Evolutionary conservation across 2,888 invertebrate species (phyloP).

Genomic region (Tachina grossa): DNA sequence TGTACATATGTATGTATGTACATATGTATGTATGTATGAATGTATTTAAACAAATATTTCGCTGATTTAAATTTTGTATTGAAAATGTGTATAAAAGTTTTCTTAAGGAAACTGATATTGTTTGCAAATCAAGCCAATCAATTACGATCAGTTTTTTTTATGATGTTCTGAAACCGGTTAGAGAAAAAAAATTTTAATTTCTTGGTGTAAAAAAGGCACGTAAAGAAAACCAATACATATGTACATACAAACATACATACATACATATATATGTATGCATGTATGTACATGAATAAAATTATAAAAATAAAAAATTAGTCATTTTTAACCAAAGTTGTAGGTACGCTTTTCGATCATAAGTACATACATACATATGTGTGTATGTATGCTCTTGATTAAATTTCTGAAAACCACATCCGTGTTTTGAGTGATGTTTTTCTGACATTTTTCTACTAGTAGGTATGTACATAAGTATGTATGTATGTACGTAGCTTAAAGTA

Average conservation of each 20-base stretch:
- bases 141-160: constrained; percentile 24
- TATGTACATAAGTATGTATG: too few species aligned
- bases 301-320: constrained; percentile 15
- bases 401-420: constrained; percentile 22
- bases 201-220: constrained; percentile 34
- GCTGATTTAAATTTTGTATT: neutral
- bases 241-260: neutral
- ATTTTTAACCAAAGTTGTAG: constrained; percentile 2
- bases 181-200: constrained; percentile 20
- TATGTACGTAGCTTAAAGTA: neutral
- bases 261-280: neutral
- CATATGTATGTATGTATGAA: neutral
- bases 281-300: neutral
- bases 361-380: neutral
- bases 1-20: neutral
- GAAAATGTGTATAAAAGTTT: neutral
- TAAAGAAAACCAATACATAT: neutral
- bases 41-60: neutral
- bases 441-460: constrained; percentile 43
- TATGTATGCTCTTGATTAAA: constrained; percentile 2
- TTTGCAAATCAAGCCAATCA: constrained; percentile 29
- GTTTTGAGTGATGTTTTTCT: constrained; percentile 57
- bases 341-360: neutral
- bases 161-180: constrained; percentile 44
- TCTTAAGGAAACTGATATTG: constrained; percentile 13